Evolutionary conservation across 2,797 vertebrate species (phyloP), one percentile per base, ranked within the genome.

Genomic region (Melanotaenia maccullochi): DNA sequence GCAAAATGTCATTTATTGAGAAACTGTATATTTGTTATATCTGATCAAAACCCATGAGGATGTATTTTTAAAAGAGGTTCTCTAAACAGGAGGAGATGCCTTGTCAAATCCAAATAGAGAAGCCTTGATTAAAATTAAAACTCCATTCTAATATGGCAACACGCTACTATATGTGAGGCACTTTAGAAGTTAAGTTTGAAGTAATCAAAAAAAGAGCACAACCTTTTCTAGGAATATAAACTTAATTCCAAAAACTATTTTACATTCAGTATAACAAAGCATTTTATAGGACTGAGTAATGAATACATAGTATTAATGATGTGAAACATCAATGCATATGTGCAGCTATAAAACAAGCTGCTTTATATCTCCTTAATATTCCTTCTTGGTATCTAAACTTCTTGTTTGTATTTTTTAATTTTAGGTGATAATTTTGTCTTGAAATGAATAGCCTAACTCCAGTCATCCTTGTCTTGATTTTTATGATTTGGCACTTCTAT

Each of bases 381-480:
- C 16, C 18, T 47, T n/a, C 18, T 20, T 9, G 16, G 8, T 11
- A 24, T 24, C 22, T 52, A 24, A 12, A 24, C 11, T 12, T 24
- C 8, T 7, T n/a, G 7, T 47, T n/a, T 47, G 14, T 40, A 40
- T 40, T 40, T 13, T 40, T 40, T 40, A 13, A 40, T 14, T 3
- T 40, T 14, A 14, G 13, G 1, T 16, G 12, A 40, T 14, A 40
- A 40, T 40, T 40, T 40, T 14, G 38, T 38, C 7, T 38, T 38
- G 36, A 38, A 38, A 38, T 38, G 11, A 38, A 25, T n/a, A 25
- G 65, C 55, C 30, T 59, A 49, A 68, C 49, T 42, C 44, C 33
- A 44, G 5, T 59, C 9, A 59, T 59, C 33, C 14, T 35, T 49
- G 40, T 30, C 30, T 35, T 7, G 20, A 8, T 59, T 68, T 68